Base-by-base conservation (phyloP, 2,113 vertebrate species). In the Ginglymostoma cirratum region DNA sequence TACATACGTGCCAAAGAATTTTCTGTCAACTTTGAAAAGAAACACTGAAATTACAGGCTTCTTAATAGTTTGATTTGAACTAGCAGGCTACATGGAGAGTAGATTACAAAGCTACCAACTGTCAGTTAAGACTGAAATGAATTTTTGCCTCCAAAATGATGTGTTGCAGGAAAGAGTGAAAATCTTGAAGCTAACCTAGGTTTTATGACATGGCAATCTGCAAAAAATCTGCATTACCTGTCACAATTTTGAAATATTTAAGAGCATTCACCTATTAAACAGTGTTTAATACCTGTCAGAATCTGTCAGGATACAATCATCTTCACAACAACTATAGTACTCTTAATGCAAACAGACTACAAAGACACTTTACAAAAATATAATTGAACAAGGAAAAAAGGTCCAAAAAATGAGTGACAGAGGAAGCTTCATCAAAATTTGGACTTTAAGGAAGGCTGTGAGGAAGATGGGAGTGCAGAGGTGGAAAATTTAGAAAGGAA, bases 11-110 rank as follows among this genome's bases (percentile, higher is more conserved):
- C n/a, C 65, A 23, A 24, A 94, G 8, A n/a, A 94, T 69, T 67
- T 69, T 94, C 38, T 38, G 67, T 67, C 61, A 67, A 15, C 66
- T 94, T 42, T 67, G n/a, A 94, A 92, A 92, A 94, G 30, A 94
- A 94, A 94, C 6, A 38, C 83, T 66, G 90, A 93, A 93, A 45
- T 38, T 34, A 34, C 90, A 66, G 38, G 38, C 66, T 94, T 66
- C 66, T 94, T 42, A 94, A 94, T 94, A 94, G 65, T 67, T 69
- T 76, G 7, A 94, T 69, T 23, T 48, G 21, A n/a, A 69, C 8
- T 45, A 42, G 66, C 0, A 45, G 12, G 52, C 48, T 55, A 5
- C 8, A 52, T 87, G 61, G 19, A 87, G 85, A 48, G 45, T 17
- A 48, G 42, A 48, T 87, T 42, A 48, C 23, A 48, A 48, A 93